phyloP scores from a whole-genome alignment of 2,113 vertebrate species.

The Mesitornis unicolor region DNA sequence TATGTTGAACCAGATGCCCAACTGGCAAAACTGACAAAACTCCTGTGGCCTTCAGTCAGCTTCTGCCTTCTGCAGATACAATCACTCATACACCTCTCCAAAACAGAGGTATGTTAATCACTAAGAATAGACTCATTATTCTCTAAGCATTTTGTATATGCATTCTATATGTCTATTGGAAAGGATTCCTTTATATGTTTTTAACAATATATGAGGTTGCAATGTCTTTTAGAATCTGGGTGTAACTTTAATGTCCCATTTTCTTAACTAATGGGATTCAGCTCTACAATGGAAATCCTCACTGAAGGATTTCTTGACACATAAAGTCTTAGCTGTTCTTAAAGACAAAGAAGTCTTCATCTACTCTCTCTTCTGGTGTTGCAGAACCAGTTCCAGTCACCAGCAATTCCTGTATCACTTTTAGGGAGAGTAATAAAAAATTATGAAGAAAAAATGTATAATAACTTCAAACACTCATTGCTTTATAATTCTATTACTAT shows the following conservation, averaged over 20 bases:
- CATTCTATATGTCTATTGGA: background rate
- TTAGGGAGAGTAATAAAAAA: constrained; percentile 10
- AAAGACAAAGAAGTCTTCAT: background rate
- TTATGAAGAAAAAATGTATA: background rate
- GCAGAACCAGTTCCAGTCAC: background rate
- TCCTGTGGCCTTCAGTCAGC: background rate
- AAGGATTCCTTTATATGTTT: background rate
- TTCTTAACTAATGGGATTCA: constrained; percentile 30
- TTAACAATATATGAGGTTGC: background rate
- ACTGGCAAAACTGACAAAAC: background rate
- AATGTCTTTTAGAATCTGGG: constrained; percentile 27
- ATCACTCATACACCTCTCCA: background rate
- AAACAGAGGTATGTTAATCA: background rate
- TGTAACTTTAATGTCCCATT: background rate
- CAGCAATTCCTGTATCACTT: background rate
- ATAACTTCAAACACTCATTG: background rate
- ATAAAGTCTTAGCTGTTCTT: background rate
- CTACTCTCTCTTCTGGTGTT: background rate
- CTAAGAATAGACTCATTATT: background rate
- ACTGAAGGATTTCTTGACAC: background rate
- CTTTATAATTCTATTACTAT: background rate
- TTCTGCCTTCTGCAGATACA: background rate
- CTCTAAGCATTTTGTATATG: background rate
- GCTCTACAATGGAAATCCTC: background rate
- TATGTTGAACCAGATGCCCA: background rate